phyloP scores from a whole-genome alignment of 64 coral and sea anemone species.

The Montipora capricornis region DNA sequence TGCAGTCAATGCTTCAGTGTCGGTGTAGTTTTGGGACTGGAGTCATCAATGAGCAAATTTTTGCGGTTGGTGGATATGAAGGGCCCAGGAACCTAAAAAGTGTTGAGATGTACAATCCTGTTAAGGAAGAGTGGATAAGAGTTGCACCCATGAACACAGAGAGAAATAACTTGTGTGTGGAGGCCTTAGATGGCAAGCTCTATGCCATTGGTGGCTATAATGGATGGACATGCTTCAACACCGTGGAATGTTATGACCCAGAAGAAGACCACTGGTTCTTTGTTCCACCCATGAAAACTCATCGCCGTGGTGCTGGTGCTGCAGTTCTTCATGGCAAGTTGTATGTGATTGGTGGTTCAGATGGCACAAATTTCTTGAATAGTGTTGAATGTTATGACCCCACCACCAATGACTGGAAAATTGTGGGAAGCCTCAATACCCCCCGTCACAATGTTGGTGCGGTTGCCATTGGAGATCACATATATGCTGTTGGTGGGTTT shows the following conservation, averaged over 20 bases:
- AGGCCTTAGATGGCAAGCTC: slow-evolving; percentile 75
- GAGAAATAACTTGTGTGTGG: slow-evolving; percentile 78
- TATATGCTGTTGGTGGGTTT: slow-evolving; percentile 94
- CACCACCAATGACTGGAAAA: slow-evolving; percentile 86
- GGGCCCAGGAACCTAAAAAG: slow-evolving; percentile 80
- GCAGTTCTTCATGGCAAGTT: slow-evolving; percentile 73
- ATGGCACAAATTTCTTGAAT: slow-evolving; percentile 89
- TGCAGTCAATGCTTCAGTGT: slow-evolving; percentile 71
- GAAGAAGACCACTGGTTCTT: slow-evolving; percentile 71
- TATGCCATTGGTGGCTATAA: slow-evolving; percentile 94
- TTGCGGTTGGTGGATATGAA: slow-evolving; percentile 84
- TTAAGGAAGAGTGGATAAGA: slow-evolving; percentile 54
- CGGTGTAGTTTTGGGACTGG: slow-evolving; percentile 84
- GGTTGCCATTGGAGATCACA: slow-evolving; percentile 66
- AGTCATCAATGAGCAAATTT: slow-evolving; percentile 42
- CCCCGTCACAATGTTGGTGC: slow-evolving; percentile 85
- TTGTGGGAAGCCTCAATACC: slow-evolving; percentile 88
- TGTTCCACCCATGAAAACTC: slow-evolving; percentile 79
- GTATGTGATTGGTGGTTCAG: slow-evolving; percentile 95
- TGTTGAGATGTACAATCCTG: slow-evolving; percentile 74
- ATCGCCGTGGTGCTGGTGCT: slow-evolving; percentile 83
- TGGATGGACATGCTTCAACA: slow-evolving; percentile 92
- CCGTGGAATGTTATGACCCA: slow-evolving; percentile 90
- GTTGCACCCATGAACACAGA: slow-evolving; percentile 77
- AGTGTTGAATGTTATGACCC: slow-evolving; percentile 90